Conservation (phyloP, 1,140 invertebrate genomes). For the Spodoptera frugiperda region DNA sequence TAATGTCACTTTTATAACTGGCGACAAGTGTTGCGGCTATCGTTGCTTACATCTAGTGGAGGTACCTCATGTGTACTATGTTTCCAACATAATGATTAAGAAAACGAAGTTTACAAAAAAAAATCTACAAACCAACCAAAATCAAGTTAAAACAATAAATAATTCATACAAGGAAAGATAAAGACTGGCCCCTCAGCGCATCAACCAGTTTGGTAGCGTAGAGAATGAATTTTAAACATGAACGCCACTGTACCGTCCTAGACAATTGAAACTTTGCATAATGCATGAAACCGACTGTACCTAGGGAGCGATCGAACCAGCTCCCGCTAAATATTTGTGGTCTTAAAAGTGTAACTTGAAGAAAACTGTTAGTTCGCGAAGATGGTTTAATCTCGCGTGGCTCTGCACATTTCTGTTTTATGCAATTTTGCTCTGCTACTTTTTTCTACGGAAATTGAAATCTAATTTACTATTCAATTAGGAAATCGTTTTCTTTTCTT, state of each 20-base stretch:
- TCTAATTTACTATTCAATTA: background rate
- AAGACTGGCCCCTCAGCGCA: constrained; percentile 42
- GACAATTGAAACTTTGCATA: constrained; percentile 74
- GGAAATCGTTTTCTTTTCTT: too few relatives aligned
- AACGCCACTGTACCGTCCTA: constrained; percentile 61
- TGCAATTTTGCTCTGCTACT: background rate
- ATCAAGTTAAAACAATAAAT: constrained; percentile 27
- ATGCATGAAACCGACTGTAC: constrained; percentile 64
- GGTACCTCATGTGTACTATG: too few relatives aligned
- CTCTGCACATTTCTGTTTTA: constrained; percentile 10
- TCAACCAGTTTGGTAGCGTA: constrained; percentile 39
- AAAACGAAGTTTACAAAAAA: background rate
- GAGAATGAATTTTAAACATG: constrained; percentile 70
- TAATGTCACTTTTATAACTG: too few relatives aligned
- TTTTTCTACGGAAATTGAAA: background rate
- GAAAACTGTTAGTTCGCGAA: constrained; percentile 43
- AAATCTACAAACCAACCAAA: background rate
- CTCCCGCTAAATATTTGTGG: constrained; percentile 58
- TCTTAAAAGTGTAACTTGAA: constrained; percentile 47
- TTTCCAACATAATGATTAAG: too few relatives aligned
- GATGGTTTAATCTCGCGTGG: constrained; percentile 41
- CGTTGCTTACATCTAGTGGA: too few relatives aligned
- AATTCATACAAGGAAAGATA: constrained; percentile 45
- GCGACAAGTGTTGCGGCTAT: too few relatives aligned
- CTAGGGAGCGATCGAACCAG: constrained; percentile 57